Conservation (phyloP, 2,888 invertebrate genomes). For the Theristus sp. region DNA sequence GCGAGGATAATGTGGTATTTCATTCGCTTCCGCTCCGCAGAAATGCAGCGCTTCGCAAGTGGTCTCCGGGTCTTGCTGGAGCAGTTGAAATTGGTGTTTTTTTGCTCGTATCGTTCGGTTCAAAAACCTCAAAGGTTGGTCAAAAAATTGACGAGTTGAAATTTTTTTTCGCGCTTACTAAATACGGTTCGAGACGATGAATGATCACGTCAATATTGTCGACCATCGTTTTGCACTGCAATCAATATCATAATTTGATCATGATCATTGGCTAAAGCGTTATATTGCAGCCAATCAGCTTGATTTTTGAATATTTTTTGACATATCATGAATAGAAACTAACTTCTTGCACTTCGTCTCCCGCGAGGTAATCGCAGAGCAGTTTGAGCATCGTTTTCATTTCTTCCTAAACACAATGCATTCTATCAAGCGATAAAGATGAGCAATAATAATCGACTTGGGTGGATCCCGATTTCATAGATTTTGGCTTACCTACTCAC, state of each 20-base stretch:
- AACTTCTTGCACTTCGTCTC: neutral
- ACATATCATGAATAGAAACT: too few relatives aligned
- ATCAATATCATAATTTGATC: too few relatives aligned
- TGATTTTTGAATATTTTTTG: neutral
- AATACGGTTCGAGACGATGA: conserved; percentile 18
- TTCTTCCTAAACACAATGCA: neutral
- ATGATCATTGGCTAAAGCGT: neutral
- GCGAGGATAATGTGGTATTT: too few relatives aligned
- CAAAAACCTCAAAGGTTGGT: too few relatives aligned
- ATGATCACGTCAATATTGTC: conserved; percentile 19
- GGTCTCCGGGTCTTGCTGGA: too few relatives aligned
- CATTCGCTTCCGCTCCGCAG: too few relatives aligned
- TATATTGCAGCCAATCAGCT: neutral
- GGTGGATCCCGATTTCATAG: neutral
- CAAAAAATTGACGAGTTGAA: too few relatives aligned
- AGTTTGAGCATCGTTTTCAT: neutral
- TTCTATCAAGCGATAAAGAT: neutral
- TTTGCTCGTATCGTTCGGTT: too few relatives aligned
- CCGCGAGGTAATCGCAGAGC: neutral
- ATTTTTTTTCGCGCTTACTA: too few relatives aligned
- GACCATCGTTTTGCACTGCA: conserved; percentile 10
- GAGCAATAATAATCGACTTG: too few relatives aligned
- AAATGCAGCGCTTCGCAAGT: too few relatives aligned
- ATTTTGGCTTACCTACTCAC: neutral
- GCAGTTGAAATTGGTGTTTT: too few relatives aligned